Evolutionary conservation across 1,140 invertebrate genomes (phyloP).

Genomic region (Scaptomyza hsui): DNA sequence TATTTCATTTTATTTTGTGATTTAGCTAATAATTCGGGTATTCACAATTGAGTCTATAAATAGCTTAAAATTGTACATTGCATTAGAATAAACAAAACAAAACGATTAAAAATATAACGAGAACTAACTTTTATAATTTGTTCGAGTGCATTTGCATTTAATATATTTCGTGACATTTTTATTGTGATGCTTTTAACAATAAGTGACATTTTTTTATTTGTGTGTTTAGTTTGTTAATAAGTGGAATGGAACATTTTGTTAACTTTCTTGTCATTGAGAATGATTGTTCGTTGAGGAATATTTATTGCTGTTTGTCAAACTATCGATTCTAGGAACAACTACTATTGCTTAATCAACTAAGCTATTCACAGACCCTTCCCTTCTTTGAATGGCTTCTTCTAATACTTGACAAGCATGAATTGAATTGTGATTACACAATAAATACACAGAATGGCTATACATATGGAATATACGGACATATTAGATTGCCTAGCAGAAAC

Average conservation of each 20-base stretch:
- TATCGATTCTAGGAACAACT: not conserved
- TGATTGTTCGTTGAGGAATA: too few relatives aligned
- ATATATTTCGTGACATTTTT: not conserved
- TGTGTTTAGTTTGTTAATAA: not conserved
- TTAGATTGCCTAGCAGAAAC: slow-evolving; percentile 56
- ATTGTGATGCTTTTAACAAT: not conserved
- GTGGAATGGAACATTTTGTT: not conserved
- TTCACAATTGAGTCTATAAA: slow-evolving; percentile 24
- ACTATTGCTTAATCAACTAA: not conserved
- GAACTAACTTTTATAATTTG: not conserved
- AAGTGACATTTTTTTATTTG: not conserved
- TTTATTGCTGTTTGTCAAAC: too few relatives aligned
- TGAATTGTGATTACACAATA: slow-evolving; percentile 59
- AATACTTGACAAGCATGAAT: slow-evolving; percentile 50
- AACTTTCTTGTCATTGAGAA: not conserved
- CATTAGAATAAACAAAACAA: slow-evolving; percentile 1
- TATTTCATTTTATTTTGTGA: slow-evolving; percentile 33
- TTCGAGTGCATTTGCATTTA: too few relatives aligned
- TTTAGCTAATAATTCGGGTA: slow-evolving; percentile 37
- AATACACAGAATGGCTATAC: slow-evolving; percentile 57
- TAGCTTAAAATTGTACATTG: slow-evolving; percentile 23
- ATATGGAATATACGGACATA: slow-evolving; percentile 57
- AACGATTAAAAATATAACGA: not conserved
- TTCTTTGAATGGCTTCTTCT: slow-evolving; percentile 9
- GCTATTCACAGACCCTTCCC: not conserved